phyloP scores from a whole-genome alignment of 1,140 invertebrate species.

The Caenorhabditis briggsae region DNA sequence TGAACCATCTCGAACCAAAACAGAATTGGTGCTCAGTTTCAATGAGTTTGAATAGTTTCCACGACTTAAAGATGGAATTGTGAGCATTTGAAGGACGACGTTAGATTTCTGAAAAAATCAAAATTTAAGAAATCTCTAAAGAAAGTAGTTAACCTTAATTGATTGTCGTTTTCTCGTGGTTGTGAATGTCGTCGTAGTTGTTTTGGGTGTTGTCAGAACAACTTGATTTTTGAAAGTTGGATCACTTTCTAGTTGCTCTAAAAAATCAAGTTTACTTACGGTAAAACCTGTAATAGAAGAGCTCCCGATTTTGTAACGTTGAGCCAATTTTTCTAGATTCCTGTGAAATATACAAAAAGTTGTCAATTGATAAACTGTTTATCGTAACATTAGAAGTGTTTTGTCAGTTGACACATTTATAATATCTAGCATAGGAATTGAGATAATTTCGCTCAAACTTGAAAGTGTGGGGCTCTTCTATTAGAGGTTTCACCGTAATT shows the following conservation, averaged over 20 bases:
- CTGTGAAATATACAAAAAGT: no score
- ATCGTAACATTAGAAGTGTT: no score
- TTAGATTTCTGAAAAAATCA: constrained; percentile 6
- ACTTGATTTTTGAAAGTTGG: constrained; percentile 47
- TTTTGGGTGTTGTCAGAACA: constrained; percentile 5
- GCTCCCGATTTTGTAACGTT: no score
- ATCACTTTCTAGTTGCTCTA: constrained; percentile 41
- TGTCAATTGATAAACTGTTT: no score
- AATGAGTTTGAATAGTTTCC: constrained; percentile 45
- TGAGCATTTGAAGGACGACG: constrained; percentile 41
- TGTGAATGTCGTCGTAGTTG: neutral
- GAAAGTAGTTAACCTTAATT: neutral
- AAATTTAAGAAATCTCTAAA: neutral
- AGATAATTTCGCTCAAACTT: no score
- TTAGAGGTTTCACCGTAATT: no score
- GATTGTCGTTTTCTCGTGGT: constrained; percentile 23
- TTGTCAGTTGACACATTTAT: no score
- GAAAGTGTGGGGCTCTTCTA: no score
- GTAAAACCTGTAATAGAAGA: no score
- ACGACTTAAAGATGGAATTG: constrained; percentile 23
- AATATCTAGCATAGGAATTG: no score
- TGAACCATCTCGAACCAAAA: constrained; percentile 15
- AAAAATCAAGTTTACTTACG: neutral
- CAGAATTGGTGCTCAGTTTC: constrained; percentile 26
- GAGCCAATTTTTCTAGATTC: no score